Percentiles rank a stretch among this genome's conserved stretches.
Conservation (phyloP, 2,888 invertebrate genomes). For the Dicranocentrus wangi region DNA sequence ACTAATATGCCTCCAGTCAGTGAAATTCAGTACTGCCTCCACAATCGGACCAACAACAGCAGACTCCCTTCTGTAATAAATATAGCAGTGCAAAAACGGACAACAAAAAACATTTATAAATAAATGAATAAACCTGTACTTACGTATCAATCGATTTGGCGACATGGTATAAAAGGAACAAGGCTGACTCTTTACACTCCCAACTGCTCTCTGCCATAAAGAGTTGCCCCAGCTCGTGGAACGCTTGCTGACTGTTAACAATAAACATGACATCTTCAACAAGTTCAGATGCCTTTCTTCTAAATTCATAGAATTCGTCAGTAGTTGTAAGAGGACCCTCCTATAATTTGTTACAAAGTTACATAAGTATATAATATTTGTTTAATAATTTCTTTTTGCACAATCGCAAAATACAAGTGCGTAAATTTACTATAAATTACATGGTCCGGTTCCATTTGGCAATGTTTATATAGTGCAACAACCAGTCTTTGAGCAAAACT, state of each 20-base stretch:
- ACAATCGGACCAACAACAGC: conserved; percentile 66
- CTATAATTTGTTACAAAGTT: conserved; percentile 73
- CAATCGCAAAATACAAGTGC: no score
- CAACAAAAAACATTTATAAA: no score
- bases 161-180: conserved; percentile 69
- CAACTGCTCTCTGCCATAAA: conserved; percentile 64
- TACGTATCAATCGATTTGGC: conserved; percentile 70
- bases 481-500: conserved; percentile 94
- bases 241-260: conserved; percentile 79
- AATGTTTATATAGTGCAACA: conserved; percentile 90
- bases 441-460: conserved; percentile 96
- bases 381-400: no score
- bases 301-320: conserved; percentile 89
- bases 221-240: conserved; percentile 66
- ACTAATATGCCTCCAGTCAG: conserved; percentile 70
- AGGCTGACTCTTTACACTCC: conserved; percentile 71
- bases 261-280: conserved; percentile 98
- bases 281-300: conserved; percentile 90
- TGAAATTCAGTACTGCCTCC: conserved; percentile 66
- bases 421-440: conserved; percentile 75
- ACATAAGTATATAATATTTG: neutral
- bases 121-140: no score
- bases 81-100: conserved; percentile 1
- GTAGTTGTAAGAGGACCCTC: conserved; percentile 87
- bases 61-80: conserved; percentile 82